phyloP scores from a whole-genome alignment of 2,888 invertebrate species.

The Chrysolina americana region DNA sequence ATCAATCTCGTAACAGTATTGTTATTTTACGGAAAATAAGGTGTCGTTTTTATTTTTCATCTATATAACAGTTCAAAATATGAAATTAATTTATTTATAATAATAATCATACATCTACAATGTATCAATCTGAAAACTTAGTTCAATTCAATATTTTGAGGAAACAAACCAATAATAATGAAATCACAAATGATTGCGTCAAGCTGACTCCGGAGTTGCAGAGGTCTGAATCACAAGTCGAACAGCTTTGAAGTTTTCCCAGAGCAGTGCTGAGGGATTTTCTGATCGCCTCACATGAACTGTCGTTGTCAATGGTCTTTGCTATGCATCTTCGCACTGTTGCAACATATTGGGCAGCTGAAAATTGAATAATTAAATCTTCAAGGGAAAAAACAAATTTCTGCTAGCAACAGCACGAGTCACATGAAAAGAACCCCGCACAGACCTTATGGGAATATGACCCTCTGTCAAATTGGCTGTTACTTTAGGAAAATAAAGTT shows the following conservation, averaged over 20 bases:
- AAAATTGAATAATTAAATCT: constrained; percentile 18
- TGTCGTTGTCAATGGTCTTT: constrained; percentile 27
- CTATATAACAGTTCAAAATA: no score
- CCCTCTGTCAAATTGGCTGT: no score
- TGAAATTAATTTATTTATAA: no score
- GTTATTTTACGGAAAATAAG: no score
- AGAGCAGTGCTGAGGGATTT: constrained; percentile 19
- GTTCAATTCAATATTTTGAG: neutral
- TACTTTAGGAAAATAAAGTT: no score
- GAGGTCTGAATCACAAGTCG: constrained; percentile 39
- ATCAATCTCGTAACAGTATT: no score
- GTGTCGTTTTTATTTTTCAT: no score
- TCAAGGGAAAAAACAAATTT: neutral
- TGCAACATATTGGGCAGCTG: constrained; percentile 36
- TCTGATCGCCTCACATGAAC: constrained; percentile 29
- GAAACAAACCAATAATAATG: constrained; percentile 14
- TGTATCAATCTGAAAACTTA: no score
- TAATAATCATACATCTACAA: no score
- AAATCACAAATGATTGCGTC: constrained; percentile 17
- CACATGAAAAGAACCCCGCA: no score
- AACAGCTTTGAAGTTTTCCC: constrained; percentile 37
- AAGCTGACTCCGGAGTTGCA: constrained; percentile 40
- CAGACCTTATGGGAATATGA: no score
- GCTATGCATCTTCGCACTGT: constrained; percentile 41
- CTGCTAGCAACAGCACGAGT: neutral